Percentiles rank a stretch among this genome's conserved stretches.
Conservation (phyloP, 2,113 vertebrate species). For the Hippocampus barbouri region DNA sequence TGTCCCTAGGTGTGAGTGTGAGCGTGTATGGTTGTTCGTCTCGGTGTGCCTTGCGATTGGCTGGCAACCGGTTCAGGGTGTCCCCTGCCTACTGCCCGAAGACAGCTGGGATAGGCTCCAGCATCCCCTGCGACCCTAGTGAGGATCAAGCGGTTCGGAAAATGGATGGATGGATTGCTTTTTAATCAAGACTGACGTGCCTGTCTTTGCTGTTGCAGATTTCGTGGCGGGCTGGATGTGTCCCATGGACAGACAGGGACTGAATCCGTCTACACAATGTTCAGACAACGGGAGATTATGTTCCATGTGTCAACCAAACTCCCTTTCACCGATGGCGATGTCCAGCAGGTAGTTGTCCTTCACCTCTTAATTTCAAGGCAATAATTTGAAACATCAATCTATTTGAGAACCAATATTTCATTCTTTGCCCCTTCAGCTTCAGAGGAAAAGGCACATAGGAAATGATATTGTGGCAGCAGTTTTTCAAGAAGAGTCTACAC, state of each 20-base stretch:
- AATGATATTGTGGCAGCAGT: constrained; percentile 94
- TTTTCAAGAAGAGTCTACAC: constrained; percentile 92
- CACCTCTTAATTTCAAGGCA: background rate
- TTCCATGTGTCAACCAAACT: constrained; percentile 95
- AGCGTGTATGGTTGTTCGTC: too few species aligned
- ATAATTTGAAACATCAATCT: background rate
- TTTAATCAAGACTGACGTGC: background rate
- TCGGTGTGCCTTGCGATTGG: too few species aligned
- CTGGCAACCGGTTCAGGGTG: too few species aligned
- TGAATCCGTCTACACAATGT: constrained; percentile 87
- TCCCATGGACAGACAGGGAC: constrained; percentile 91
- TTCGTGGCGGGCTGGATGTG: constrained; percentile 91
- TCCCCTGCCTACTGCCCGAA: too few species aligned
- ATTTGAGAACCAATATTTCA: background rate
- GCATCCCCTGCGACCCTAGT: too few species aligned
- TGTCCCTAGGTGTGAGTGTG: too few species aligned
- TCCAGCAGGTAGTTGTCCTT: constrained; percentile 81
- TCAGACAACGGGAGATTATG: constrained; percentile 93
- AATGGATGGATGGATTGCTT: background rate
- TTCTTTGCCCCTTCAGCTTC: constrained; percentile 73
- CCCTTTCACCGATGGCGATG: constrained; percentile 90
- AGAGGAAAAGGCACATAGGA: constrained; percentile 93
- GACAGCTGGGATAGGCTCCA: too few species aligned
- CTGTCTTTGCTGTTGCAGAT: constrained; percentile 67
- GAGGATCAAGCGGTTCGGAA: too few species aligned